These are phyloP conservation scores for Cydia strobilella DNA, from an alignment of 1,140 invertebrate species.

Conservation along the genomic window DNA sequence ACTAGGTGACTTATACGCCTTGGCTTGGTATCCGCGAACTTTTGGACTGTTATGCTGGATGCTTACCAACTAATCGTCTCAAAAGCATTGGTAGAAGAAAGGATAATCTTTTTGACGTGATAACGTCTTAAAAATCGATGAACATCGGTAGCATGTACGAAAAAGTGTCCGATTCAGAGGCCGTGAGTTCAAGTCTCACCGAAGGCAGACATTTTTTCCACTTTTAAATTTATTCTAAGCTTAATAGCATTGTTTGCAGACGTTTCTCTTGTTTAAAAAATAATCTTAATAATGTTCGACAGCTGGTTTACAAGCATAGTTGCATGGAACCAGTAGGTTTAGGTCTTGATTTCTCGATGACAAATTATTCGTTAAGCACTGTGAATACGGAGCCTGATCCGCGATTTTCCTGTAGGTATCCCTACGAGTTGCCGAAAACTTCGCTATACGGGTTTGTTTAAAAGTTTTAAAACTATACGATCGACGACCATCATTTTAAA, in stretches of 20 bases:
- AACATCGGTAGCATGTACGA: no score
- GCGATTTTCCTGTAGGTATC: conserved; percentile 15
- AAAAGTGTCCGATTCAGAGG: no score
- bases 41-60: not conserved
- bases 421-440: conserved; percentile 12
- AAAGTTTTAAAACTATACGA: conserved; percentile 7
- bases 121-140: no score
- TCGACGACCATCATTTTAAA: conserved; percentile 5
- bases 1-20: conserved; percentile 29
- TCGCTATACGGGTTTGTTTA: conserved; percentile 24
- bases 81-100: not conserved
- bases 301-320: no score
- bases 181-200: no score
- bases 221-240: no score
- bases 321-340: no score
- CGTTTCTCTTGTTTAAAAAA: no score
- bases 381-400: not conserved
- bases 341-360: not conserved
- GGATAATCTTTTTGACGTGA: no score
- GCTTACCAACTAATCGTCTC: not conserved
- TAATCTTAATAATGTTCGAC: no score
- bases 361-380: not conserved
- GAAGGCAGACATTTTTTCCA: no score
- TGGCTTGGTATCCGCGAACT: conserved; percentile 10
- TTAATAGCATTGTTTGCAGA: no score